Evolutionary conservation across 2,888 invertebrate species (phyloP).

Genomic region (Rhagonycha lutea): DNA sequence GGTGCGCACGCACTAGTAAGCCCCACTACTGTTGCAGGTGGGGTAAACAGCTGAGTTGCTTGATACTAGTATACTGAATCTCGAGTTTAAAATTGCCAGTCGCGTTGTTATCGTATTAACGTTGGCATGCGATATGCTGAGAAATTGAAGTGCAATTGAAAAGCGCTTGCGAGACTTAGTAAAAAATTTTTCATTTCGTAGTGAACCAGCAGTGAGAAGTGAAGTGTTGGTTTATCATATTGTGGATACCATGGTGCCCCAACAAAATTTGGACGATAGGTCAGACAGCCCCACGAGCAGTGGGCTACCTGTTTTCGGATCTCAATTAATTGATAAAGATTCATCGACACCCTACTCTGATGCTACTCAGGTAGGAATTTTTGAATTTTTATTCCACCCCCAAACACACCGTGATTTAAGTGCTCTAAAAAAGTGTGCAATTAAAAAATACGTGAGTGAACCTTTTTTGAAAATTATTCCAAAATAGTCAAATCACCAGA

Average conservation of each 20-base stretch:
- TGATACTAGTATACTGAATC: conserved; percentile 53
- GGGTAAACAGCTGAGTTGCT: conserved; percentile 53
- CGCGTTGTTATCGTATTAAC: conserved; percentile 58
- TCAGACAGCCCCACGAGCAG: conserved; percentile 59
- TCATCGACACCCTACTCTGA: conserved; percentile 96
- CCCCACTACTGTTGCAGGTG: conserved; percentile 38
- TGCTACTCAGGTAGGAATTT: conserved; percentile 86
- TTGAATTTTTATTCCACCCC: conserved; percentile 7
- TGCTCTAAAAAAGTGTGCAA: neutral
- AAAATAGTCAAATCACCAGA: neutral
- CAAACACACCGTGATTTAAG: neutral
- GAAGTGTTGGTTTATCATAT: conserved; percentile 9
- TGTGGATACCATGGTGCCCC: conserved; percentile 69
- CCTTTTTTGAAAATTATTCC: neutral
- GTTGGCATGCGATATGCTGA: conserved; percentile 46
- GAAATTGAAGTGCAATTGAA: conserved; percentile 45
- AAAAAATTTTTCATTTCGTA: conserved; percentile 36
- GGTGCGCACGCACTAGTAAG: conserved; percentile 14
- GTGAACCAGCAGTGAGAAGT: conserved; percentile 27
- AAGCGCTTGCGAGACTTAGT: conserved; percentile 49
- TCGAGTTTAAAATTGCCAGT: conserved; percentile 63
- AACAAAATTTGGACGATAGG: conserved; percentile 61
- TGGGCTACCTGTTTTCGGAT: conserved; percentile 81
- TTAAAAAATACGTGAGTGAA: neutral
- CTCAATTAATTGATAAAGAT: conserved; percentile 86